phyloP scores from a whole-genome alignment of 2,797 vertebrate genomes.

The Buphagus erythrorhynchus region DNA sequence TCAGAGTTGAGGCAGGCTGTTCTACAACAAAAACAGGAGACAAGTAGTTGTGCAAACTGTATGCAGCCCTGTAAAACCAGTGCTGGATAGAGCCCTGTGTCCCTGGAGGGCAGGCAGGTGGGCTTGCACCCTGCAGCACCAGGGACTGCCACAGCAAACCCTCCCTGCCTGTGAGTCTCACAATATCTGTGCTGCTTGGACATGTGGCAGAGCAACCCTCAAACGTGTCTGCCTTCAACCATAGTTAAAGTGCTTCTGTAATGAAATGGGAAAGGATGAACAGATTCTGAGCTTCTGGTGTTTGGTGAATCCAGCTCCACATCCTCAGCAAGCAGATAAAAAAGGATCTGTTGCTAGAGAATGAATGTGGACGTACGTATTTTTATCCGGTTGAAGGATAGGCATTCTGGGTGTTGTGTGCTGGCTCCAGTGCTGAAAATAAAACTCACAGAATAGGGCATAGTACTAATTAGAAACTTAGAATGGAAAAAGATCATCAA shows the following conservation, averaged over 20 bases:
- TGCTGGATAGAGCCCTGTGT: background rate
- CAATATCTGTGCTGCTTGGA: background rate
- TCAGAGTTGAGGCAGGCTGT: accelerated
- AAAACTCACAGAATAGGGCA: slow-evolving; percentile 51
- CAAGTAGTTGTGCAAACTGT: background rate
- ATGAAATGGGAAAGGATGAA: background rate
- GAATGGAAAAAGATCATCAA: slow-evolving; percentile 62
- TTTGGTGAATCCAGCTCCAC: background rate
- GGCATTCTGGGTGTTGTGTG: slow-evolving; percentile 43
- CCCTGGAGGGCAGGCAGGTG: background rate
- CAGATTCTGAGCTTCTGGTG: background rate
- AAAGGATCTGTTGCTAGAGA: slow-evolving; percentile 41
- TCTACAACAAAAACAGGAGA: background rate
- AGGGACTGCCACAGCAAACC: background rate
- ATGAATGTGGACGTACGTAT: background rate
- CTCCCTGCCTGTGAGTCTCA: background rate
- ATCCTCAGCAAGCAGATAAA: background rate
- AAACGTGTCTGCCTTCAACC: background rate
- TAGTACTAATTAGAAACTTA: slow-evolving; percentile 60
- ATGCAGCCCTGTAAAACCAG: background rate
- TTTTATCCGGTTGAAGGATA: slow-evolving; percentile 22
- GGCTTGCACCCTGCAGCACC: background rate
- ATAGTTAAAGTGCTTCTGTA: background rate
- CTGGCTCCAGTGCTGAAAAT: slow-evolving; percentile 62
- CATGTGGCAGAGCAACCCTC: background rate